Evolutionary conservation across 2,113 vertebrate species (phyloP).

Genomic region (Hemiscyllium ocellatum): DNA sequence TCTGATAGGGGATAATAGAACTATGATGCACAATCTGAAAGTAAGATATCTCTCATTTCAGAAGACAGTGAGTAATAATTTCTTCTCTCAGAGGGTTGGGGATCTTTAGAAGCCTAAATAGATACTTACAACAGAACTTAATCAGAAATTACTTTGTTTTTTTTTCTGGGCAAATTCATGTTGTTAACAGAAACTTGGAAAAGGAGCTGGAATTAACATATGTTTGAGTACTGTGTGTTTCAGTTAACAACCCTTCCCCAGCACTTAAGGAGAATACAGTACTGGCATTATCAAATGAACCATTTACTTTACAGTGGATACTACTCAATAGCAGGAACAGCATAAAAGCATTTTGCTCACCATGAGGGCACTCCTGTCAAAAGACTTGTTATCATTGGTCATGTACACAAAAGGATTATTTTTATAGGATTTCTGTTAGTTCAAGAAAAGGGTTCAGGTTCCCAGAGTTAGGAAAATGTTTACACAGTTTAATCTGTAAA

Average conservation of each 20-base stretch:
- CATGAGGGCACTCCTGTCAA: not conserved
- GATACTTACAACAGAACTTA: not conserved
- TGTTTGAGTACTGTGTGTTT: not conserved
- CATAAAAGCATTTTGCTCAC: not conserved
- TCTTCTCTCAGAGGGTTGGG: no score
- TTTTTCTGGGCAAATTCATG: not conserved
- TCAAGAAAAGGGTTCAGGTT: constrained; percentile 27
- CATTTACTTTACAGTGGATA: not conserved
- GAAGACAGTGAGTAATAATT: no score
- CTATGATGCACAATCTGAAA: no score
- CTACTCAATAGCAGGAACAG: not conserved
- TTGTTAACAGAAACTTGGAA: not conserved
- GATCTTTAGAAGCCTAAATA: not conserved
- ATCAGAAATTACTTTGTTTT: not conserved
- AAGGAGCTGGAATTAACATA: not conserved
- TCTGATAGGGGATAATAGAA: no score
- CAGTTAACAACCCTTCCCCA: not conserved
- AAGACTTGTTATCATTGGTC: constrained; percentile 21
- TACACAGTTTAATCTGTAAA: constrained; percentile 44
- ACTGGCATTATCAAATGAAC: not conserved
- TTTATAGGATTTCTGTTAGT: constrained; percentile 19
- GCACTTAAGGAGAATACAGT: not conserved
- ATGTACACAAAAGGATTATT: not conserved
- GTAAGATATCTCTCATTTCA: no score
- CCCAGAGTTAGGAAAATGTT: constrained; percentile 39